Percentiles rank a stretch among this genome's conserved stretches.
Evolutionary conservation across 1,140 invertebrate species (phyloP).

Genomic region (Frieseomelitta varia): DNA sequence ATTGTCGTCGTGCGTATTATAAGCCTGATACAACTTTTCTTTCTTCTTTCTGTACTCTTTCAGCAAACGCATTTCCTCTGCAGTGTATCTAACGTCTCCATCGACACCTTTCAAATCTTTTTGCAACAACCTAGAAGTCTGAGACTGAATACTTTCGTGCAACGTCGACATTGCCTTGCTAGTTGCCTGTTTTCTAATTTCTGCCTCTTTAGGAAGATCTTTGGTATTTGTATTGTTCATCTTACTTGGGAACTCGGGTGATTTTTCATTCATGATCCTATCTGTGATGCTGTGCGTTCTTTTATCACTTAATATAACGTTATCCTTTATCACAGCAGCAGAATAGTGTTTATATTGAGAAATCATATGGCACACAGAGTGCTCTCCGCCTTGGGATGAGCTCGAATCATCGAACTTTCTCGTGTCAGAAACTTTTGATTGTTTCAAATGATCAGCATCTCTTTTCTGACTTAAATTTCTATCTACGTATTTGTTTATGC

Average conservation of each 20-base stretch:
- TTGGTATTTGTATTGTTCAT: conserved; percentile 12
- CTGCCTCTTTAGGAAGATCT: neutral
- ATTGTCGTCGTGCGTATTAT: neutral
- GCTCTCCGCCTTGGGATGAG: neutral
- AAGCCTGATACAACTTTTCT: conserved; percentile 12
- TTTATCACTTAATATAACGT: conserved; percentile 24
- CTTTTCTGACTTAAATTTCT: neutral
- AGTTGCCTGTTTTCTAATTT: neutral
- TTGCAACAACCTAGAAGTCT: neutral
- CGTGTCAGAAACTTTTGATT: neutral
- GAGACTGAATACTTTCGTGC: neutral
- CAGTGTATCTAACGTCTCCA: conserved; percentile 20
- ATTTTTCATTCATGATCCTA: neutral
- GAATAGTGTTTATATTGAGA: conserved; percentile 43
- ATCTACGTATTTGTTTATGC: neutral
- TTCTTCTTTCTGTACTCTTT: conserved; percentile 53
- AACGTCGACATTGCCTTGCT: neutral
- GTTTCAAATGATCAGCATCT: neutral
- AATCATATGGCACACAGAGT: conserved; percentile 42
- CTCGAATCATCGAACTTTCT: neutral
- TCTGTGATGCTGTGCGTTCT: conserved; percentile 3
- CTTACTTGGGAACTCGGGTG: neutral
- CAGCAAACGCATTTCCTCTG: conserved; percentile 42
- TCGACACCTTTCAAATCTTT: conserved; percentile 49
- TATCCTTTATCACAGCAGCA: conserved; percentile 45